phyloP scores from a whole-genome alignment of 64 coral and sea anemone genomes.

The Acropora tenuis region DNA sequence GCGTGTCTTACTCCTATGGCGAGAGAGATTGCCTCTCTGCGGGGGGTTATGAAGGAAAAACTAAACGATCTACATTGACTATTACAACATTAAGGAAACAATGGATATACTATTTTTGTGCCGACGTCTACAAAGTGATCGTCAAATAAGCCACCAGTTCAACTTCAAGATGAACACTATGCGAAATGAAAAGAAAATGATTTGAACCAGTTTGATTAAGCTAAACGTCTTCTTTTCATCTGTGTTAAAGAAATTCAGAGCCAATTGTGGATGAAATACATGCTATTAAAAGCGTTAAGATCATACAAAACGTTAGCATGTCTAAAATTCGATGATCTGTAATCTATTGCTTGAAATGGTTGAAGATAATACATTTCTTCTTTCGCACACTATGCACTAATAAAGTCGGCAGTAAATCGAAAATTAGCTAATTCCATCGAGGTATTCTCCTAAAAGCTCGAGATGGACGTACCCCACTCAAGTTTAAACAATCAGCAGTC shows the following conservation, averaged over 20 bases:
- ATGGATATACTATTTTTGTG: neutral
- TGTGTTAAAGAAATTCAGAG: neutral
- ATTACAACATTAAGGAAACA: neutral
- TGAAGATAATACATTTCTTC: neutral
- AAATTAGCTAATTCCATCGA: neutral
- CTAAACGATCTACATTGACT: slow-evolving; percentile 20
- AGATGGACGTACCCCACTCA: neutral
- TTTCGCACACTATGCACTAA: too few relatives aligned
- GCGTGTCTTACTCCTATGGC: slow-evolving; percentile 7
- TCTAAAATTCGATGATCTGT: neutral
- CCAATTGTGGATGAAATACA: neutral
- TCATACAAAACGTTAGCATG: neutral
- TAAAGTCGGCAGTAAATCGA: too few relatives aligned
- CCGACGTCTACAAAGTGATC: neutral
- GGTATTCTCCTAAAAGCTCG: neutral
- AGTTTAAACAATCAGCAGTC: too few relatives aligned
- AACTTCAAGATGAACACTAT: neutral
- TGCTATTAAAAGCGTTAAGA: neutral
- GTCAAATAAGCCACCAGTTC: neutral
- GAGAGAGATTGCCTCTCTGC: neutral
- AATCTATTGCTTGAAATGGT: neutral
- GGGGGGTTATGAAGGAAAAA: slow-evolving; percentile 7
- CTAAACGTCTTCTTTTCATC: too few relatives aligned
- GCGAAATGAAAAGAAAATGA: neutral
- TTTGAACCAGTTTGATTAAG: neutral